phyloP scores from a whole-genome alignment of 2,797 vertebrate species.

The Macroramphosus scolopax region DNA sequence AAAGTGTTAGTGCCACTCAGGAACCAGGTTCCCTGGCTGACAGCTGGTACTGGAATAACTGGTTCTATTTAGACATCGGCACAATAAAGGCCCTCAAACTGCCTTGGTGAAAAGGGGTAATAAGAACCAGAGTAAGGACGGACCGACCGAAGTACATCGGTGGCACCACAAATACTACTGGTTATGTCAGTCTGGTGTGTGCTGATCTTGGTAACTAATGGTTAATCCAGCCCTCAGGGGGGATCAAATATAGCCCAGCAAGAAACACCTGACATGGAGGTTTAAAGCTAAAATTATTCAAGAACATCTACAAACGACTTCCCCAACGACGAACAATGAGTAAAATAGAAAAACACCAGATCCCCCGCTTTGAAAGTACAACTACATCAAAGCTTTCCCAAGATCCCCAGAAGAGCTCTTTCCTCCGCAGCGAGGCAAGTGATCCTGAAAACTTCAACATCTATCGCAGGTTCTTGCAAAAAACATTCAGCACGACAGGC shows the following conservation, averaged over 20 bases:
- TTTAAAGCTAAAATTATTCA: slow-evolving; percentile 38
- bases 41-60: no score
- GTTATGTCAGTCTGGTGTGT: no score
- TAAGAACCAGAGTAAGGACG: no score
- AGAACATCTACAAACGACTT: slow-evolving; percentile 44
- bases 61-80: no score
- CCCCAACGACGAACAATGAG: slow-evolving; percentile 39
- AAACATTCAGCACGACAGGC: slow-evolving; percentile 9
- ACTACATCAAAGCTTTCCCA: slow-evolving; percentile 49
- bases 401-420: slow-evolving; percentile 31
- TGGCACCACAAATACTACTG: no score
- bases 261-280: slow-evolving; percentile 31
- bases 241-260: slow-evolving; percentile 17
- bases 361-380: slow-evolving; percentile 39
- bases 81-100: no score
- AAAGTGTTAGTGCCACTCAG: no score
- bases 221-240: slow-evolving; percentile 29
- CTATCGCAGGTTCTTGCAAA: slow-evolving; percentile 20
- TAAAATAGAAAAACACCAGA: slow-evolving; percentile 27
- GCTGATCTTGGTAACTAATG: slow-evolving; percentile 31
- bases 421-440: slow-evolving; percentile 9
- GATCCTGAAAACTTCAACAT: slow-evolving; percentile 32
- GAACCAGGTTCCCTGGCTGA: no score
- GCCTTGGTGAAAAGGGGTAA: no score
- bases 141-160: no score